Percentiles rank a stretch among this genome's conserved stretches.
phyloP scores from a whole-genome alignment of 2,888 invertebrate genomes.

The Strigamia crassipes region DNA sequence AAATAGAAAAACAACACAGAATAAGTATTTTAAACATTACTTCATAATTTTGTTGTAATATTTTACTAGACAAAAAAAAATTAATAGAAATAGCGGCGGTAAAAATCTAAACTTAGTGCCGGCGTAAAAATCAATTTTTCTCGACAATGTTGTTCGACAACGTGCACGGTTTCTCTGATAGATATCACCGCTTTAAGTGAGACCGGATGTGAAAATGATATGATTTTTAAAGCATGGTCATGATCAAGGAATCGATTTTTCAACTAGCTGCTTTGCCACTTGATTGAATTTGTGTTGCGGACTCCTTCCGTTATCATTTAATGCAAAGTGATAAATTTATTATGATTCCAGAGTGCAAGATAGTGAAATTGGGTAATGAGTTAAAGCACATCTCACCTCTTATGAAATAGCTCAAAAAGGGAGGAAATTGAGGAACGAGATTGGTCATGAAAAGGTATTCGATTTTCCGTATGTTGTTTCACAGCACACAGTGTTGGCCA shows the following conservation, averaged over 20 bases:
- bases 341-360: not conserved
- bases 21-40: too few species aligned
- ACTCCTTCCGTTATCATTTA: not conserved
- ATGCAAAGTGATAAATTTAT: not conserved
- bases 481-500: not conserved
- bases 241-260: not conserved
- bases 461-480: not conserved
- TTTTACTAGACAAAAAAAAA: too few species aligned
- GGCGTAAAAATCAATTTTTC: too few species aligned
- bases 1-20: too few species aligned
- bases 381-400: not conserved
- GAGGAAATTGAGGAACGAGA: not conserved
- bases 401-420: not conserved
- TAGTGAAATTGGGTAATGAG: not conserved
- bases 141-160: too few species aligned
- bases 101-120: too few species aligned
- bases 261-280: constrained; percentile 6
- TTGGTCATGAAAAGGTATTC: not conserved
- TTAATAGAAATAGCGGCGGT: too few species aligned
- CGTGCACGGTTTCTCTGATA: too few species aligned
- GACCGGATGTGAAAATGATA: not conserved
- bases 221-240: not conserved
- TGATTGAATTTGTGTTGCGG: not conserved
- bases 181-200: not conserved
- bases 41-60: too few species aligned